These are phyloP conservation scores for Ormyrus labotus DNA, from an alignment of 2,888 invertebrate species.

Conservation along the genomic window DNA sequence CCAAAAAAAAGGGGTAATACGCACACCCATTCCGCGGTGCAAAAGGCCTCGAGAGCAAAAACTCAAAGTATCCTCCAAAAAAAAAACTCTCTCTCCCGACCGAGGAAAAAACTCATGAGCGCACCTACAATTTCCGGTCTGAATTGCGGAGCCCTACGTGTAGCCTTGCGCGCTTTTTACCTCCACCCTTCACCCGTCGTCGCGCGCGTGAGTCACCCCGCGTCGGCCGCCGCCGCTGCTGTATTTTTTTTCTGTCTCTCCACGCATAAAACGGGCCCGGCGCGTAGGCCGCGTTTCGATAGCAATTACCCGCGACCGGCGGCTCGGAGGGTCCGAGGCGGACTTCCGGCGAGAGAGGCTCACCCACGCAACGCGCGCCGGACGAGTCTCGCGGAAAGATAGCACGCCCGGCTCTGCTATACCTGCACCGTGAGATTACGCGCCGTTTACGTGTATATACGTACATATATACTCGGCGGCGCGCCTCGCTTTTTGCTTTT, in stretches of 20 bases:
- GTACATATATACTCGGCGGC: too few species aligned
- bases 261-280: not conserved
- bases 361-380: not conserved
- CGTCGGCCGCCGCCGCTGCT: not conserved
- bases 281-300: slow-evolving; percentile 43
- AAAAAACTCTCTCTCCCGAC: not conserved
- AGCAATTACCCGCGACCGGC: slow-evolving; percentile 61
- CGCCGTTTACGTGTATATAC: too few species aligned
- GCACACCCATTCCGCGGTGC: too few species aligned
- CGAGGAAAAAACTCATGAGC: not conserved
- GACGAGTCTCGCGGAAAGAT: slow-evolving; percentile 6
- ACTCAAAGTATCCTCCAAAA: not conserved
- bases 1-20: too few species aligned
- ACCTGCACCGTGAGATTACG: too few species aligned
- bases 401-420: not conserved
- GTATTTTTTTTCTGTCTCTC: not conserved
- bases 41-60: too few species aligned
- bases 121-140: slow-evolving; percentile 4
- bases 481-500: too few species aligned
- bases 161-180: not conserved
- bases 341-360: slow-evolving; percentile 63
- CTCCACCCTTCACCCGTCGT: not conserved
- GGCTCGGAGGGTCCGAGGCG: slow-evolving; percentile 62
- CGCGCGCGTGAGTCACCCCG: slow-evolving; percentile 19
- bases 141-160: not conserved